Percentiles rank a stretch among this genome's conserved stretches.
Evolutionary conservation across 2,888 invertebrate species (phyloP).

Genomic region (Junonia oenone): DNA sequence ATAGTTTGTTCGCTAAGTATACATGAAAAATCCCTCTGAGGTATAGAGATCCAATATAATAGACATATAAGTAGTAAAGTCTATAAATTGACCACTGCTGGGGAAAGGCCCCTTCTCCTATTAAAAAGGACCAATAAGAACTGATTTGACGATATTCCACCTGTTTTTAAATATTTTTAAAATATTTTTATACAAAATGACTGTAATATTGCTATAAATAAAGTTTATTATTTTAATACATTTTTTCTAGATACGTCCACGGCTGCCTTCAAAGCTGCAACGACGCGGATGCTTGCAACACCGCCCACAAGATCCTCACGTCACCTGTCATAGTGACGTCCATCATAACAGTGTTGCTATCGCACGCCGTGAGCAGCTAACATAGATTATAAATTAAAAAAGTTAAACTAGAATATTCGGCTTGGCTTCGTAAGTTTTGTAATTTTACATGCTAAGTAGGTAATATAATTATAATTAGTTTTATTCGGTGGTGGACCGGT

Average conservation of each 20-base stretch:
- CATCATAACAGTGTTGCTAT: constrained; percentile 21
- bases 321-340: not conserved
- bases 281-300: constrained; percentile 94
- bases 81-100: too few relatives aligned
- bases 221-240: too few relatives aligned
- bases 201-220: too few relatives aligned
- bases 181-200: too few relatives aligned
- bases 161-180: too few relatives aligned
- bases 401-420: not conserved
- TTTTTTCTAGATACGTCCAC: constrained; percentile 85
- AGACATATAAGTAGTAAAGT: too few relatives aligned
- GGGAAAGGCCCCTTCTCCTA: too few relatives aligned
- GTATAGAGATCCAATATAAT: too few relatives aligned
- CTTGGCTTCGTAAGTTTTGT: constrained; percentile 20
- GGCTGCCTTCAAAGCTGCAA: constrained; percentile 97
- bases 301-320: constrained; percentile 28
- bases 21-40: too few relatives aligned
- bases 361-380: constrained; percentile 10
- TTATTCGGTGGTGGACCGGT: not conserved
- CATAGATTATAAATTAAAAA: not conserved
- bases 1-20: too few relatives aligned
- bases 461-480: not conserved
- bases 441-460: constrained; percentile 15
- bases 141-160: too few relatives aligned
- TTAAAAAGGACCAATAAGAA: too few relatives aligned